phyloP scores from a whole-genome alignment of 2,113 vertebrate genomes.

The Neotoma lepida region DNA sequence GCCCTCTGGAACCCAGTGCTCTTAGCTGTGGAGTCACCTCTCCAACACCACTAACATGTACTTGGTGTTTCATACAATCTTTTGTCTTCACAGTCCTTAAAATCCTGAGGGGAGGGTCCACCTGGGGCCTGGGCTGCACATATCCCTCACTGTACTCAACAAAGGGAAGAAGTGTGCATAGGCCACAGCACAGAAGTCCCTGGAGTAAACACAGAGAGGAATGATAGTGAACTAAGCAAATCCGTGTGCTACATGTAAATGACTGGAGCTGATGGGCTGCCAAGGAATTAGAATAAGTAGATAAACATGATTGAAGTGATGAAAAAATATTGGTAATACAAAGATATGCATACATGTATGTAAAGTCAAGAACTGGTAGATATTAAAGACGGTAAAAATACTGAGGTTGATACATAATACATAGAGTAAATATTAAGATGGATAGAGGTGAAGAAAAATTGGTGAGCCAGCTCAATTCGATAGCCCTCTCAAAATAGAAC shows the following conservation, averaged over 20 bases:
- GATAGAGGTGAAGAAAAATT: neutral
- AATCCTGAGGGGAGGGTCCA: neutral
- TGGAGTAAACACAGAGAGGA: neutral
- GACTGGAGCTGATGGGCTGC: neutral
- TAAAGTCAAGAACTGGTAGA: neutral
- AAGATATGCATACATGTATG: too few relatives aligned
- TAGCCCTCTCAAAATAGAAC: neutral
- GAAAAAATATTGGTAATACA: neutral
- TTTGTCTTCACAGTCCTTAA: neutral
- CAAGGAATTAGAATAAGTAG: neutral
- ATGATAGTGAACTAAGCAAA: neutral
- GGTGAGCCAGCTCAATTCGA: neutral
- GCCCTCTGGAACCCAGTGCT: neutral
- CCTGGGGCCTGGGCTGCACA: neutral
- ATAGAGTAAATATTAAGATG: neutral
- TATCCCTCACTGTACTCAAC: neutral
- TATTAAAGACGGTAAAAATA: too few relatives aligned
- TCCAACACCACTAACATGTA: neutral
- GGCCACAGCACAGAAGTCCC: neutral
- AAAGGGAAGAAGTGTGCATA: neutral
- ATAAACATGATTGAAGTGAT: neutral
- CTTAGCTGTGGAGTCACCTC: neutral
- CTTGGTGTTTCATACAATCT: neutral
- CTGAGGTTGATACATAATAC: neutral
- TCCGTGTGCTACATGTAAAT: neutral